Evolutionary conservation across 1,140 invertebrate genomes (phyloP), one percentile per base, ranked within the genome.

Genomic region (Nasonia longicornis): DNA sequence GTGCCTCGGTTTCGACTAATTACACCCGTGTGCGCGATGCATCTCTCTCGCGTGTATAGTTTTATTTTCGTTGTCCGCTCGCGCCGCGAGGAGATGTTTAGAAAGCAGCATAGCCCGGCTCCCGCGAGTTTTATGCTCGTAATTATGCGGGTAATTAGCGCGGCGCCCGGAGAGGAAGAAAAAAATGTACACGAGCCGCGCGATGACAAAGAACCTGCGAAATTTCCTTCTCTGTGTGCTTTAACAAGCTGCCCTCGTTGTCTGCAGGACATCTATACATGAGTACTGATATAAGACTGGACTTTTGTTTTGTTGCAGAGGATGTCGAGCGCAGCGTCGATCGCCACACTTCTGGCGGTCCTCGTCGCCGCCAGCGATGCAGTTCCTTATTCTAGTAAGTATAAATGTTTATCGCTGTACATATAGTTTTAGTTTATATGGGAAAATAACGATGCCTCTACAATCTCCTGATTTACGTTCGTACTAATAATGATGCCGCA

Each of bases 341-440:
- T 85, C 22, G 71, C 83, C 67, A 58, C 85, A 63, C 66, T 87
- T 63, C 77, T 86, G 79, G 84, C 81, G 77, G 64, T 87, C 64
- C 75, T 84, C 31, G 74, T 85, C 42, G 75, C 76, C 20, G 71
- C 81, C 63, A 83, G 81, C 16, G 84, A 81, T 82, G 87, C 86
- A 12, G 84, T 84, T 22, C 86, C 89, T 70, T 90, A 87, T 77
- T 88, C 85, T n/a, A 91, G 90, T 91, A 76, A 88, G 89, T 69
- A 35, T n/a, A 69, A 12, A 26, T 2, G 14, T 42, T 7, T 8
- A 42, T 35, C 31, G 31, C 31, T 35, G 4, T 26, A 26, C 35
- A 38, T 38, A 42, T 7, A 42, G 38, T 42, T 42, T 42, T 42
- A 42, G 38, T 8, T 42, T 42, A 7, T 42, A 42, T 26, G 26